phyloP scores from a whole-genome alignment of 2,113 vertebrate species.

The Dermatemys mawii region DNA sequence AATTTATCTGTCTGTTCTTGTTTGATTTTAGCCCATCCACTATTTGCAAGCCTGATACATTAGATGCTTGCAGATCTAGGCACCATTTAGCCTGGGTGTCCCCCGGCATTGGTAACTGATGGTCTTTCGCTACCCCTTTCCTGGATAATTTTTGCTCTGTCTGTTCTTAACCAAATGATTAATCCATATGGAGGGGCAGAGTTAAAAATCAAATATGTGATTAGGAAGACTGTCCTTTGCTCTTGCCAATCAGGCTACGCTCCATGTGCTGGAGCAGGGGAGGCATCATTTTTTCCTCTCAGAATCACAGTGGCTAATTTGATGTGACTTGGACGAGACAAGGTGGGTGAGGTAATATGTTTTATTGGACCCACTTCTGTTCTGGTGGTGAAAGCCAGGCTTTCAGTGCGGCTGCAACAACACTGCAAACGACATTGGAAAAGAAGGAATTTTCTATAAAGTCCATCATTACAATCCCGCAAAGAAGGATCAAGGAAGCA shows the following conservation, averaged over 20 bases:
- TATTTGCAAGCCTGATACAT: conserved; percentile 2
- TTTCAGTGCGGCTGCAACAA: background rate
- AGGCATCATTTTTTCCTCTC: conserved; percentile 30
- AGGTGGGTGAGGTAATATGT: background rate
- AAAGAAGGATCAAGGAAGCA: conserved; percentile 14
- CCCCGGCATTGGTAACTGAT: background rate
- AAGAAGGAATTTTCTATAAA: conserved; percentile 26
- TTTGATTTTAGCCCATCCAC: conserved; percentile 26
- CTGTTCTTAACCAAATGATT: background rate
- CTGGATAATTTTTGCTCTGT: background rate
- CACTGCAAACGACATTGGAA: background rate
- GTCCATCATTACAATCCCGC: conserved; percentile 14
- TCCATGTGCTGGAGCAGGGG: conserved; percentile 53
- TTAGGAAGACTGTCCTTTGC: conserved; percentile 30
- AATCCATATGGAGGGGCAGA: conserved; percentile 17
- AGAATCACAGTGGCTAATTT: conserved; percentile 52
- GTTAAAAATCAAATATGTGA: conserved; percentile 21
- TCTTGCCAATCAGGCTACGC: conserved; percentile 41
- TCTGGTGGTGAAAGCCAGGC: background rate
- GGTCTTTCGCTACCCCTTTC: background rate
- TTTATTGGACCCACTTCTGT: background rate
- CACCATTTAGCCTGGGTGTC: background rate
- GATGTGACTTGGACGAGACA: background rate
- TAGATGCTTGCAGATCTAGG: background rate
- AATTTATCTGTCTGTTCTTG: conserved; percentile 31